phyloP scores from a whole-genome alignment of 2,113 vertebrate genomes.

The Egretta garzetta region DNA sequence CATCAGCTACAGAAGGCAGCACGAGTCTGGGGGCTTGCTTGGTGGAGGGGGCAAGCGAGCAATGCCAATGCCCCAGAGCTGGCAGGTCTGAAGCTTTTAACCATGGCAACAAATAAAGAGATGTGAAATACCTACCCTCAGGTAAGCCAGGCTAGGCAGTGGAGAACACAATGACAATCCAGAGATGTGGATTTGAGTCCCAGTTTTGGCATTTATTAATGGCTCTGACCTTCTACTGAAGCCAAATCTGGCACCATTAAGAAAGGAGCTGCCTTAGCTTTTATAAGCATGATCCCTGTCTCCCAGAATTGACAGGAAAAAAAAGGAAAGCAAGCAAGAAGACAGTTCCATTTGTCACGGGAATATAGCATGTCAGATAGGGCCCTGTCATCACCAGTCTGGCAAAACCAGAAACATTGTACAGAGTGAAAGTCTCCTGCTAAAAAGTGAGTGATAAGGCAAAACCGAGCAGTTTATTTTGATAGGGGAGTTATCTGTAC shows the following conservation, averaged over 20 bases:
- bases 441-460: neutral
- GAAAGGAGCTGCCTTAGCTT: neutral
- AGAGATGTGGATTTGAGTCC: rapidly evolving
- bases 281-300: neutral
- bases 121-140: neutral
- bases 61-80: rapidly evolving
- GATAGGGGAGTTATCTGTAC: neutral
- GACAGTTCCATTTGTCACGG: neutral
- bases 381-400: neutral
- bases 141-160: neutral
- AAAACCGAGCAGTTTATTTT: neutral
- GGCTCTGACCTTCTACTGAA: neutral
- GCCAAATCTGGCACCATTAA: neutral
- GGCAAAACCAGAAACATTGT: neutral
- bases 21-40: neutral
- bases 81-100: neutral
- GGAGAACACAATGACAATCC: neutral
- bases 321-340: neutral
- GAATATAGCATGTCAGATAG: neutral
- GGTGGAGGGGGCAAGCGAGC: neutral
- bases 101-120: neutral
- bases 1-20: neutral
- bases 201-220: neutral
- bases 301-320: neutral
- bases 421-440: neutral